Evolutionary conservation across 2,113 vertebrate species (phyloP).

Genomic region (Xyrauchen texanus): DNA sequence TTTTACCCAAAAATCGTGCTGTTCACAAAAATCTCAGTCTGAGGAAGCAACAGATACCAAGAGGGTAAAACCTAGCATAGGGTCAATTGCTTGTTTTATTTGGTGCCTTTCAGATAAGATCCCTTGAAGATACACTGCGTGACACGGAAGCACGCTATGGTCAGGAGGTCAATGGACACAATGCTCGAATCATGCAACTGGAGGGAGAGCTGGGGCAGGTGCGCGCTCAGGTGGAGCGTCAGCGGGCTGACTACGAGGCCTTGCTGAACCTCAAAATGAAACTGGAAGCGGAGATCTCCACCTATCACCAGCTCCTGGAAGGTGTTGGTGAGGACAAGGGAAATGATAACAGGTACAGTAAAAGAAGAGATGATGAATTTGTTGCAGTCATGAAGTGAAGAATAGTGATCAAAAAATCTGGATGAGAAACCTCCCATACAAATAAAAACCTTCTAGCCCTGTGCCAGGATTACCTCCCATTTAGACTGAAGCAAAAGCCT

Average conservation of each 20-base stretch:
- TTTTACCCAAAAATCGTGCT: too few relatives aligned
- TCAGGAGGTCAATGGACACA: constrained; percentile 78
- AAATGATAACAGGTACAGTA: constrained; percentile 42
- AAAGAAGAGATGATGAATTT: neutral
- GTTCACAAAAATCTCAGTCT: too few relatives aligned
- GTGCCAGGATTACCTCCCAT: too few relatives aligned
- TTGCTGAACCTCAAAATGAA: constrained; percentile 90
- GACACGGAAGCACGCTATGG: constrained; percentile 75
- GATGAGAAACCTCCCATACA: too few relatives aligned
- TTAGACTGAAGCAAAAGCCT: too few relatives aligned
- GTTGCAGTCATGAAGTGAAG: neutral
- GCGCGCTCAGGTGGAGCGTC: constrained; percentile 72
- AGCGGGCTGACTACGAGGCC: constrained; percentile 76
- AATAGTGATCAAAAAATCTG: too few relatives aligned
- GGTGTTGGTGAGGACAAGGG: constrained; percentile 54
- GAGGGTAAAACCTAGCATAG: neutral
- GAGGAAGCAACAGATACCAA: too few relatives aligned
- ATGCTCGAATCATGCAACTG: constrained; percentile 73
- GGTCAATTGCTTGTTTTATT: constrained; percentile 22
- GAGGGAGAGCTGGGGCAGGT: constrained; percentile 79
- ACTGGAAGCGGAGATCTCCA: constrained; percentile 91
- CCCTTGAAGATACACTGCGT: constrained; percentile 77
- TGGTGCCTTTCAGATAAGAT: constrained; percentile 71
- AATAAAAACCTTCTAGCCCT: too few relatives aligned
- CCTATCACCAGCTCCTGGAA: constrained; percentile 89